A percentile compares a stretch with the other conserved stretches of the same genome.
Conservation (phyloP, 2,113 vertebrate genomes). For the Sterna hirundo region DNA sequence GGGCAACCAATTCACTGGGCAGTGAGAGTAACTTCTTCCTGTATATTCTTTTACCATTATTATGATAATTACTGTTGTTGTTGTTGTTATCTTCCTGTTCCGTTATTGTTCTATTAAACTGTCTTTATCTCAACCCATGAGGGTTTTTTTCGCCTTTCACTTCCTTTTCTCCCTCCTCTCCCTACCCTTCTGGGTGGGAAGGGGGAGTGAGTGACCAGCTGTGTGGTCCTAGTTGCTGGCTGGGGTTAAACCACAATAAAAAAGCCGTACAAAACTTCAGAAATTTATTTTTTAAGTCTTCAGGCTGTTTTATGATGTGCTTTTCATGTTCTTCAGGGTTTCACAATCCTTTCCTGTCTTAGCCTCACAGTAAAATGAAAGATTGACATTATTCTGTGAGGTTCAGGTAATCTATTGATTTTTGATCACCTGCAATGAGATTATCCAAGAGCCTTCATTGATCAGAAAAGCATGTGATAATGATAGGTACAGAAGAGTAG, state of each 20-base stretch:
- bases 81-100: not conserved
- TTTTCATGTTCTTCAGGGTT: not conserved
- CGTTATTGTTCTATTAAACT: not conserved
- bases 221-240: not conserved
- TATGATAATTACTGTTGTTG: not conserved
- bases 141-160: not conserved
- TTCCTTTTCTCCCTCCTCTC: not conserved
- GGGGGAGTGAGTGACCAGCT: not conserved
- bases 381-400: not conserved
- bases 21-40: not conserved
- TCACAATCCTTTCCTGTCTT: not conserved
- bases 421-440: not conserved
- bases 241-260: not conserved
- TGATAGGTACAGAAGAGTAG: not conserved
- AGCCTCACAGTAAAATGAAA: not conserved
- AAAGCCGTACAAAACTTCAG: not conserved
- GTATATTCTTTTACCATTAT: not conserved
- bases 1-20: not conserved
- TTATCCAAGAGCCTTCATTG: not conserved
- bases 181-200: not conserved
- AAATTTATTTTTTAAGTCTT: not conserved
- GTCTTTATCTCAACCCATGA: not conserved
- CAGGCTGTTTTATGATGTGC: not conserved
- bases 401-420: not conserved
- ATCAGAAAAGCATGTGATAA: not conserved